Base-by-base conservation (phyloP, 2,113 vertebrate genomes). In the Odontesthes bonariensis region DNA sequence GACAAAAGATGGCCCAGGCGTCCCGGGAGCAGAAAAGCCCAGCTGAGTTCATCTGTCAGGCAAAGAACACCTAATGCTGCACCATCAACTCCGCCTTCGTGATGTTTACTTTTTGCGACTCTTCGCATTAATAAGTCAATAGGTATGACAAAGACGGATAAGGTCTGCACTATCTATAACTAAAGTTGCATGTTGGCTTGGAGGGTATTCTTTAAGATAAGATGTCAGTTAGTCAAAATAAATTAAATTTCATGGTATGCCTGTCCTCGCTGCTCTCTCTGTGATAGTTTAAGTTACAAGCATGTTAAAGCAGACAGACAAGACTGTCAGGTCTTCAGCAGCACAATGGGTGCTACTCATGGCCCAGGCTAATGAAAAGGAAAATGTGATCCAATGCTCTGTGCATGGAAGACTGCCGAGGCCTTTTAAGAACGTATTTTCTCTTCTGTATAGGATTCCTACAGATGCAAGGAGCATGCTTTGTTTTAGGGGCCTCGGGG, bases 321-420 rank as follows among this genome's bases (percentile, higher is more conserved):
- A 79, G 58, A 32, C 75, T 70, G 86, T 84, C 88, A 85, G 86
- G 84, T 81, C 84, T 84, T 66, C 72, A 67, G 82, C 81, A 87
- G 73, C 84, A 93, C 88, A 92, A 90, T 89, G 87, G 84, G 51
- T 12, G 53, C 90, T 80, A 85, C 89, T 91, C 89, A 92, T 92
- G 87, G 84, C 82, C 73, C 75, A 83, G 87, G 84, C 86, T 77
- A 69, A 66, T 88, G 83, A 91, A 89, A 90, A 85, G 82, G 90
- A 92, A 93, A 92, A 88, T 87, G 84, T 89, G 88, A 91, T 90
- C 88, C 89, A 91, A 68, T 74, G 83, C 77, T 81, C 71, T 56
- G 75, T 63, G 54, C 80, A 79, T 75, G 79, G 81, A 89, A 83
- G 67, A 85, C 75, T 84, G 79, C 73, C 44, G 73, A 42, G 17